Percentiles rank a stretch among this genome's conserved stretches.
Evolutionary conservation across 2,888 invertebrate species (phyloP).

Genomic region (Pollenia griseotomentosa): DNA sequence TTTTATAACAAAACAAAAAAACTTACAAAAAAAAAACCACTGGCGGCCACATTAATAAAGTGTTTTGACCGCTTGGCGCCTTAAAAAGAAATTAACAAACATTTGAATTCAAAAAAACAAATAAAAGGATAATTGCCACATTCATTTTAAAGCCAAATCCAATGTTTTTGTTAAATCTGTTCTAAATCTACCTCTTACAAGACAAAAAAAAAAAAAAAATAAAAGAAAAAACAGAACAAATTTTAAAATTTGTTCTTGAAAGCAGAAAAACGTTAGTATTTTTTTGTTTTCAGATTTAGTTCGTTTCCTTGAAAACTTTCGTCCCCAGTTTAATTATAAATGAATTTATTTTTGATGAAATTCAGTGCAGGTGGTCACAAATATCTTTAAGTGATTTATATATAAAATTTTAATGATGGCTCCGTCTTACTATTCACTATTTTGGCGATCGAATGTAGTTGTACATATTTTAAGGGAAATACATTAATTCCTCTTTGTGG

Average conservation of each 20-base stretch:
- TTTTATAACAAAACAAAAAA: neutral
- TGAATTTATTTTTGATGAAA: constrained; percentile 25
- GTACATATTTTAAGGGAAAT: neutral
- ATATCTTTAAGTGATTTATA: neutral
- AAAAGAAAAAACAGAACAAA: neutral
- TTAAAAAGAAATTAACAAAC: neutral
- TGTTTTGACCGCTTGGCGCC: constrained; percentile 17
- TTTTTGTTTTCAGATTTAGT: constrained; percentile 6
- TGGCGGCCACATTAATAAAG: neutral
- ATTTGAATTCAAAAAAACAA: neutral
- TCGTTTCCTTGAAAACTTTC: constrained; percentile 3
- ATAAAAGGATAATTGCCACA: neutral
- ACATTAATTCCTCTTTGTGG: constrained; percentile 32
- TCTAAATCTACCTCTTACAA: neutral
- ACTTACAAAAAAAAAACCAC: neutral
- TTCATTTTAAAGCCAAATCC: constrained; percentile 16
- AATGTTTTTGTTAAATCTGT: neutral
- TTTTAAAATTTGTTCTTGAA: constrained; percentile 18
- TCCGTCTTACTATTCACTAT: neutral
- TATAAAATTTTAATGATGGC: constrained; percentile 14
- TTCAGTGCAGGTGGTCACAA: constrained; percentile 45
- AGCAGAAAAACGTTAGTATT: neutral
- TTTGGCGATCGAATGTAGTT: neutral
- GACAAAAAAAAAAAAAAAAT: neutral
- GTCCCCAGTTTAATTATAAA: constrained; percentile 50